Base-by-base conservation (phyloP, 2,113 vertebrate species). In the Sardina pilchardus region DNA sequence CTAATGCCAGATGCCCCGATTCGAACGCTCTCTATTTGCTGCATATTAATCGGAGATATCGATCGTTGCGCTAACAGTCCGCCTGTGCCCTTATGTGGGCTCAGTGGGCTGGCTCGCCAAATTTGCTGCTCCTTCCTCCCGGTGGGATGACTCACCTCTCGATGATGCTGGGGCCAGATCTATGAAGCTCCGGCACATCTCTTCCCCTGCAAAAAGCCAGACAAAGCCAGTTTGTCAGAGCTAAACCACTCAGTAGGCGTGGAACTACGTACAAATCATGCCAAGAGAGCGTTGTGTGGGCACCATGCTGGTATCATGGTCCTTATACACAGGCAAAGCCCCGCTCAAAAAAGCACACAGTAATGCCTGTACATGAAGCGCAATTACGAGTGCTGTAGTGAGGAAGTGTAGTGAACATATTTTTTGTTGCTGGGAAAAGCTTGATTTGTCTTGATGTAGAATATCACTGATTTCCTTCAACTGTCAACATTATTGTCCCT, bases 101-200 rank as follows among this genome's bases (percentile, higher is more conserved):
- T 47, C 0, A 16, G 16, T 50, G 48, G 48, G 48, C 12, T 3
- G 16, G 48, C 17, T 50, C 1, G 39, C 8, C 4, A 21, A 1
- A 78, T 75, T 14, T 85, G 19, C 44, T 24, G 34, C 47, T 43
- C 14, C 80, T 53, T 42, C 4, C 75, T n/a, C 2, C n/a, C 4
- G 16, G 71, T 78, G 45, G n/a, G 50, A 34, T 26, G 82, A 85
- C 96, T 96, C 93, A 98, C 97, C 97, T 96, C 97, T 98, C 91
- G 98, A 97, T 30, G 97, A 99, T 0, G 97, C 95, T 0, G 97
- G 97, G 63, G 97, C 97, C 91, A 99, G 95, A 94, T 99, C 97
- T 88, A 98, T 98, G 92, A 99, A 99, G 93, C 97, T 99, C 90
- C 96, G 94, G 87, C 97, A 98, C 92, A 92, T 96, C 91, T 99